Evolutionary conservation across 2,888 invertebrate genomes (phyloP), one percentile per base, ranked within the genome.

Genomic region (Hypomecis punctinalis): DNA sequence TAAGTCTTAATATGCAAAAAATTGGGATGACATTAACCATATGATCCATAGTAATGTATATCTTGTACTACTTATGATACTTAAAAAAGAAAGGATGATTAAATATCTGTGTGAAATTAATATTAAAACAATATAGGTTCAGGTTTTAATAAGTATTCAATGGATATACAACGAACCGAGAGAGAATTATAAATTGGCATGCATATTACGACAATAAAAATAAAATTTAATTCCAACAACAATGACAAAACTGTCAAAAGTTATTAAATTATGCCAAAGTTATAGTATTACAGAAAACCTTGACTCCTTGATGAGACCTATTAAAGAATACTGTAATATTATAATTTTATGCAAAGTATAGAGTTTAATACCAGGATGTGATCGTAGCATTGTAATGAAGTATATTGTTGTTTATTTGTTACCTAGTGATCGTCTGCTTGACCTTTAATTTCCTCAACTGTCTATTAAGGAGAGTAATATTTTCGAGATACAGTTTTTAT

Each of bases 211-310:
- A 49, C n/a, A 49, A 11, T 8, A 11, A 37, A 37, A 37, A 13
- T 1, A 5, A 11, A 13, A 9, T 5, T 8, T 11, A 11, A 49
- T 8, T 11, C 11, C 10, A 36, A 5, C 11, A 58, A 10, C 5
- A 51, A 59, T 8, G 13, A 23, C 10, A 10, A 35, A 11, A 6
- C 11, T 59, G 51, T 51, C 37, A 45, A 9, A 11, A 13, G 8
- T 45, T 33, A 43, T 35, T 6, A 49, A 59, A 37, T 51, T 51
- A 59, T 45, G 33, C 5, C 36, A 51, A 51, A 1, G 51, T 59
- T 35, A 23, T 2, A 23, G 23, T 6, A 35, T 51, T 37, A 51
- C 43, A 51, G 13, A 49, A 37, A 51, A 6, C 58, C 58, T 43
- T 49, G 49, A 58, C 42, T 10, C 13, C 23, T 23, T 23, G 46